Conservation (phyloP, 2,888 invertebrate genomes). For the Lasioglossum morio region DNA sequence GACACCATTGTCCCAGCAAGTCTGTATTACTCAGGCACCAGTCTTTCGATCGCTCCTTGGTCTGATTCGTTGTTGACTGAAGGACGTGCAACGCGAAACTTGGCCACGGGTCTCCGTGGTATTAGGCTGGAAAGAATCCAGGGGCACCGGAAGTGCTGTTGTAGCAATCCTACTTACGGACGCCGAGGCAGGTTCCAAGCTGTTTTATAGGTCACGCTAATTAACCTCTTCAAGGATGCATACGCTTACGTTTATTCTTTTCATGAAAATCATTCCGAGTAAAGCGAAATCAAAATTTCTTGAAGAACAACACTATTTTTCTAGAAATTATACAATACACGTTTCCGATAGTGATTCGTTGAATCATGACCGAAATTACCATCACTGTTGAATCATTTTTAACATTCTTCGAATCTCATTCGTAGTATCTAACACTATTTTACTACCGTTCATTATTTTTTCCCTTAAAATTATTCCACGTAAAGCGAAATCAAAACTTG, state of each 20-base stretch:
- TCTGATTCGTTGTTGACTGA: background rate
- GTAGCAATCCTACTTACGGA: background rate
- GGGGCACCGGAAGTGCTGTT: background rate
- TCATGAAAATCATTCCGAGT: background rate
- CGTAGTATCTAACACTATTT: too few species aligned
- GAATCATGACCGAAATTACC: too few species aligned
- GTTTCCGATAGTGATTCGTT: too few species aligned
- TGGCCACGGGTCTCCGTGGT: too few species aligned
- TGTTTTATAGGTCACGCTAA: background rate
- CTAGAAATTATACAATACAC: too few species aligned
- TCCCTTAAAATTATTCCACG: too few species aligned
- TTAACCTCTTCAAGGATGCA: background rate
- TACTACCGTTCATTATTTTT: too few species aligned
- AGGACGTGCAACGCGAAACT: slow-evolving; percentile 1
- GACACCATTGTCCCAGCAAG: slow-evolving; percentile 44
- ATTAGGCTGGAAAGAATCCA: background rate
- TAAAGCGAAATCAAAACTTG: too few species aligned
- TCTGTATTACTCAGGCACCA: slow-evolving; percentile 9
- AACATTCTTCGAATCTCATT: too few species aligned
- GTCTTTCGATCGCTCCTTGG: slow-evolving; percentile 13
- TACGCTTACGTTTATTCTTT: background rate
- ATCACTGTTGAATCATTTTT: too few species aligned
- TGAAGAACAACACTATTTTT: too few species aligned
- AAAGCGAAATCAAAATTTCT: too few species aligned
- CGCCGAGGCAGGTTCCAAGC: background rate